phyloP scores from a whole-genome alignment of 1,140 invertebrate species.

The Cyphomyrmex costatus region DNA sequence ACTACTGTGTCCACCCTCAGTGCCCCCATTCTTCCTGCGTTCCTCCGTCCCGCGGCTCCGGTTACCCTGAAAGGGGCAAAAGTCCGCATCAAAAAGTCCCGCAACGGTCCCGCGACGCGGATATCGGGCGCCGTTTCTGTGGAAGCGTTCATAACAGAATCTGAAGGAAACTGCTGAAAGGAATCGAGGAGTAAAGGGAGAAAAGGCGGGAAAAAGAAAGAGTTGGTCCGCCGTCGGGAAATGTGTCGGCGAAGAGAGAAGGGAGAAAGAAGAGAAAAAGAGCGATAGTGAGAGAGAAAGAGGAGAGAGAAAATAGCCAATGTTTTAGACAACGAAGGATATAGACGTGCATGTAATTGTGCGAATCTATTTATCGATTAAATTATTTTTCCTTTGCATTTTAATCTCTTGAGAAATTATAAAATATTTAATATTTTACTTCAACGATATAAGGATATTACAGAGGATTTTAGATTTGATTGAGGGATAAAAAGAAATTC shows the following conservation, averaged over 20 bases:
- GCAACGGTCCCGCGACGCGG: slow-evolving; percentile 39
- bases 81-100: slow-evolving; percentile 39
- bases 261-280: neutral
- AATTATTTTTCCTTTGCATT: neutral
- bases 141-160: slow-evolving; percentile 63
- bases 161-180: slow-evolving; percentile 61
- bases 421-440: neutral
- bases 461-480: neutral
- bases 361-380: neutral
- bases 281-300: neutral
- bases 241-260: slow-evolving; percentile 33
- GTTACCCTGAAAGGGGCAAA: slow-evolving; percentile 62
- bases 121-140: slow-evolving; percentile 68
- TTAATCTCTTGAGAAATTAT: neutral
- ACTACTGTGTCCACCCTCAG: slow-evolving; percentile 31
- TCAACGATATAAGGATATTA: slow-evolving; percentile 2
- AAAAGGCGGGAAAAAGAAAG: slow-evolving; percentile 53
- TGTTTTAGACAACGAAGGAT: neutral
- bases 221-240: slow-evolving; percentile 31
- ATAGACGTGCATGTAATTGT: neutral
- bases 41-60: slow-evolving; percentile 41
- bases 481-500: neutral
- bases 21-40: slow-evolving; percentile 49
- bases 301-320: slow-evolving; percentile 11
- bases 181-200: slow-evolving; percentile 27